Percentiles rank a stretch among this genome's conserved stretches.
Conservation (phyloP, 2,888 invertebrate species). For the Drosophila macrothrix region DNA sequence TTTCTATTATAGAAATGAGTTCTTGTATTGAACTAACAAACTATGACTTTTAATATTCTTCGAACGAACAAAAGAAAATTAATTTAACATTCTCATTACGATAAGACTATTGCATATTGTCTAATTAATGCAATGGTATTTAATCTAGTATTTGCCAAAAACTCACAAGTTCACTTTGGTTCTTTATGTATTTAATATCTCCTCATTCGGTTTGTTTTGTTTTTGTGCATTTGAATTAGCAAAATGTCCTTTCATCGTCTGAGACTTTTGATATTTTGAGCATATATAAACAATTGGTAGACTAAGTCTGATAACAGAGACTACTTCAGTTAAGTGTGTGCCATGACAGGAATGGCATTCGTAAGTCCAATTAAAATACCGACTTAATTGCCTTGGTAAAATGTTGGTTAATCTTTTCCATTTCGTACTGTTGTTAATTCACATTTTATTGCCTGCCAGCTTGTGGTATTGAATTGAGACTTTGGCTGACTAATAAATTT, state of each 20-base stretch:
- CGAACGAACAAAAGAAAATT: background rate
- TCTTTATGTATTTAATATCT: background rate
- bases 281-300: background rate
- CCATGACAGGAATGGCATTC: background rate
- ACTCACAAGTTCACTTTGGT: too few species aligned
- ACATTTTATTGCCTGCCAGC: slow-evolving; percentile 20
- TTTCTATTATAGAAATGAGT: background rate
- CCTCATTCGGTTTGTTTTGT: background rate
- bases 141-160: background rate
- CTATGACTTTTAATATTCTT: background rate
- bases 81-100: background rate
- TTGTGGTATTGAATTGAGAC: slow-evolving; percentile 10
- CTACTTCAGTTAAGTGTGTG: background rate
- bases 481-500: slow-evolving; percentile 62
- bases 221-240: background rate
- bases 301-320: background rate
- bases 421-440: slow-evolving; percentile 29
- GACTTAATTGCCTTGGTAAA: slow-evolving; percentile 8
- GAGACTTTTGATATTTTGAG: background rate
- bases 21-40: background rate
- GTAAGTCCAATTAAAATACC: slow-evolving; percentile 31
- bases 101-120: background rate
- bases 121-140: background rate
- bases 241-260: background rate
- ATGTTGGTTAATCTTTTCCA: slow-evolving; percentile 8